Evolutionary conservation across 1,140 invertebrate species (phyloP).

Genomic region (Drosophila tropicalis): DNA sequence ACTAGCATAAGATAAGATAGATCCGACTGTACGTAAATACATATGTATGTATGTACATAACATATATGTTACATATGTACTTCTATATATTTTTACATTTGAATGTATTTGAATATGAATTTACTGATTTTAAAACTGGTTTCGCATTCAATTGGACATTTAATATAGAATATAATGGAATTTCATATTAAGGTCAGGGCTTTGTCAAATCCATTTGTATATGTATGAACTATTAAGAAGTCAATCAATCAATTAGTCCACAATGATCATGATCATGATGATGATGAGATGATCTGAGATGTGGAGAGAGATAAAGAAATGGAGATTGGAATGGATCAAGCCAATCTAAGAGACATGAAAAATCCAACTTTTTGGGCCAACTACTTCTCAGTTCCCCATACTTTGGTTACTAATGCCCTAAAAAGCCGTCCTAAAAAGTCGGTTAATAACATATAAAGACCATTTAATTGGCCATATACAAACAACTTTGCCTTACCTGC

Average conservation of each 20-base stretch:
- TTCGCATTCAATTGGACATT: constrained; percentile 2
- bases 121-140: background rate
- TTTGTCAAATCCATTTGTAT: background rate
- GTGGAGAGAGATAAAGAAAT: background rate
- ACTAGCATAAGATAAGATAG: constrained; percentile 15
- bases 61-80: background rate
- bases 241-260: constrained; percentile 8
- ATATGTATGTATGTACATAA: constrained; percentile 3
- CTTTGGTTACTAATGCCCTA: background rate
- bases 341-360: too few relatives aligned
- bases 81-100: constrained; percentile 4
- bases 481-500: background rate
- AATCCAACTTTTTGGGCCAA: background rate
- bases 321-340: too few relatives aligned
- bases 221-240: constrained; percentile 1
- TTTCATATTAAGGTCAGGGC: background rate
- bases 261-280: background rate
- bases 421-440: background rate
- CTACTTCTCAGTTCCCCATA: background rate
- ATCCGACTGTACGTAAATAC: background rate
- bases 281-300: background rate
- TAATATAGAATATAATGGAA: background rate
- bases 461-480: background rate
- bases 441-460: background rate
- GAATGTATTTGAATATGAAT: background rate